Conservation (phyloP, 2,113 vertebrate species). For the Columba livia region DNA sequence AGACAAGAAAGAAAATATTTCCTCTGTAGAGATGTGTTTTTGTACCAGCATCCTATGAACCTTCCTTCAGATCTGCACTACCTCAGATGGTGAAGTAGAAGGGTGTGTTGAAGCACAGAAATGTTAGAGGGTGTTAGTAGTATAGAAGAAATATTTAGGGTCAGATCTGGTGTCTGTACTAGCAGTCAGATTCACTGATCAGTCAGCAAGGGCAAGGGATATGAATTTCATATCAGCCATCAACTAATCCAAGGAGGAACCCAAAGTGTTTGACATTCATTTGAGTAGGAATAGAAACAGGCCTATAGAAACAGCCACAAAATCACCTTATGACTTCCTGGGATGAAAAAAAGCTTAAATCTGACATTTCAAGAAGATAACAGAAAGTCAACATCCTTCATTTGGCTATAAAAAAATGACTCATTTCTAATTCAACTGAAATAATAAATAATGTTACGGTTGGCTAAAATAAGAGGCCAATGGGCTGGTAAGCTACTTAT, state of each 20-base stretch:
- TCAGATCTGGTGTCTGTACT: neutral
- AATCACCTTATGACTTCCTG: neutral
- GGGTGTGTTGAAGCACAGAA: neutral
- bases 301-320: neutral
- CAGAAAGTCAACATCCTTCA: neutral
- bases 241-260: neutral
- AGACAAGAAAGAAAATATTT: neutral
- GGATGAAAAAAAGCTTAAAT: neutral
- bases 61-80: neutral
- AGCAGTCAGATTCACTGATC: neutral
- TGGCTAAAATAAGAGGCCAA: neutral
- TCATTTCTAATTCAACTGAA: neutral
- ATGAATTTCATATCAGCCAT: neutral
- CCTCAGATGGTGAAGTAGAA: neutral
- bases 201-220: neutral
- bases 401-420: neutral
- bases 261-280: neutral
- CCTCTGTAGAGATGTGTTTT: neutral
- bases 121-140: neutral
- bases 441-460: neutral
- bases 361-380: neutral
- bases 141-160: neutral
- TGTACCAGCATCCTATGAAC: neutral
- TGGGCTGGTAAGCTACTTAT: neutral
- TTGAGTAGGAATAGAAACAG: neutral